Conservation (phyloP, 2,113 vertebrate genomes). For the Aphyosemion australe region DNA sequence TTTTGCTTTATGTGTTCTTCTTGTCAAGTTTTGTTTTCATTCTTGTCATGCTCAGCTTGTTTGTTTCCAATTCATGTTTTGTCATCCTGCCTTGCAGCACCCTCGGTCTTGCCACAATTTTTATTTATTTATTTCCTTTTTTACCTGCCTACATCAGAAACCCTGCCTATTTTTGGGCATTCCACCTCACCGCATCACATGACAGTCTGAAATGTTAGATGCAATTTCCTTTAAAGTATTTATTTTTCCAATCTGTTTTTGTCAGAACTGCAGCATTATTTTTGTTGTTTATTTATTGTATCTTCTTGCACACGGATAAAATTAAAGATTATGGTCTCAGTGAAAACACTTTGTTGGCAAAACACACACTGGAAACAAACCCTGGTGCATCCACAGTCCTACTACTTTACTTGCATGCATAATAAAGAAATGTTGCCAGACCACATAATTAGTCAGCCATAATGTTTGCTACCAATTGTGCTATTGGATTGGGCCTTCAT, state of each 20-base stretch:
- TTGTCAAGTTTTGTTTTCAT: neutral
- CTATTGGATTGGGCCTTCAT: neutral
- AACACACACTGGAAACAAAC: neutral
- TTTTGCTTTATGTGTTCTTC: neutral
- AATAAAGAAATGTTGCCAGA: neutral
- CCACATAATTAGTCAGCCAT: neutral
- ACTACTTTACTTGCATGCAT: neutral
- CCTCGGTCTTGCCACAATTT: neutral
- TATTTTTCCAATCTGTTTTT: neutral
- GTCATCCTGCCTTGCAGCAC: neutral
- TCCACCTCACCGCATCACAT: neutral
- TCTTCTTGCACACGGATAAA: neutral
- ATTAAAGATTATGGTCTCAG: neutral
- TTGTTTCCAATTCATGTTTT: conserved; percentile 2
- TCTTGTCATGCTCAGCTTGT: conserved; percentile 1
- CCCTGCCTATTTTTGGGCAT: neutral
- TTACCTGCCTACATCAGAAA: neutral
- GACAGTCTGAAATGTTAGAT: neutral
- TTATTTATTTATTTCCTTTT: neutral
- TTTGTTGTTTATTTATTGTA: neutral
- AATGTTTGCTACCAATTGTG: neutral
- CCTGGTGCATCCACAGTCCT: neutral
- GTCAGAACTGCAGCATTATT: neutral
- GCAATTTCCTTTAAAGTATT: neutral
- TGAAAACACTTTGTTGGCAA: conserved; percentile 1